Evolutionary conservation across 2,888 invertebrate species (phyloP), one percentile per base, ranked within the genome.

Genomic region (Bombyx huttoni): DNA sequence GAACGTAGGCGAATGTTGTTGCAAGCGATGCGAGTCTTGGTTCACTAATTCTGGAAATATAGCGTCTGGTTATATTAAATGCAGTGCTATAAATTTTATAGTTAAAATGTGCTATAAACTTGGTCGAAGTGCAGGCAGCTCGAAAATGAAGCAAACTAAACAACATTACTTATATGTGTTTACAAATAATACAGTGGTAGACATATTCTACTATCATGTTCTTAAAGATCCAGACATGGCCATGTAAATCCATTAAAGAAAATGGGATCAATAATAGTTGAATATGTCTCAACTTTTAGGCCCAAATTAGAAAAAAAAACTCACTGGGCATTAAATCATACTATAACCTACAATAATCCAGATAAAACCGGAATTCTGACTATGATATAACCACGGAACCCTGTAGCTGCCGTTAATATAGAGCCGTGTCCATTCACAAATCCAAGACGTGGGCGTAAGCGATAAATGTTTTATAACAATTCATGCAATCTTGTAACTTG

Each of bases 1-100:
- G 54, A 57, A 75, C 80, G 87, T 87, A 79, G 88, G 88, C 78
- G 85, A 73, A 57, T 65, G 66, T 73, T 83, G 81, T 78, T 81
- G 85, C 81, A 84, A 83, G 54, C 49, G 49, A 34, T 52, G 48
- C 48, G 45, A 46, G 34, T 24, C 40, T 40, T 40, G 12, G 40
- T 12, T 40, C 40, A 40, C 3, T 40, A 12, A 10, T 40, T 40
- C 40, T 40, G 12, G 40, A 40, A 40, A 40, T 40, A 6, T 40
- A 40, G 40, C 7, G 12, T 40, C 12, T 1, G 12, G 8, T 6
- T 40, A 10, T 5, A 40, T 10, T 40, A 40, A 40, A 24, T 24
- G 24, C 5, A 24, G 5, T 24, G 24, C 5, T 5, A 24, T 24
- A 5, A 24, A 24, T 24, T 24, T 24, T 24, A 24, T 24, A 24